Evolutionary conservation across 92 coral and sea anemone species (phyloP).

Genomic region (Zoanthus sansibaricus): DNA sequence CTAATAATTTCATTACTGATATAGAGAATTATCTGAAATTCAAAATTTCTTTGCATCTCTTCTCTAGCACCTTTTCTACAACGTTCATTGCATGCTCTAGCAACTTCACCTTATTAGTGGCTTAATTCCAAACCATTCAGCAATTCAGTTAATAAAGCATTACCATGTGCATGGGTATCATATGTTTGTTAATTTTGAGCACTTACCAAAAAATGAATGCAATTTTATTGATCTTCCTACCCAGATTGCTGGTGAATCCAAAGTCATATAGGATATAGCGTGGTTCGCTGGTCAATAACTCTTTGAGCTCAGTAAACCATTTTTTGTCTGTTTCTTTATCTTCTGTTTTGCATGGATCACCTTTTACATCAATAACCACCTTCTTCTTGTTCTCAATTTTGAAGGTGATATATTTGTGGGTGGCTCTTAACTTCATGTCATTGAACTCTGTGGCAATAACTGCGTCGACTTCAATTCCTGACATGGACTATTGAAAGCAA

Average conservation of each 20-base stretch:
- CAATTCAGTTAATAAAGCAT: too few relatives aligned
- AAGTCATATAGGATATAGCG: constrained; percentile 66
- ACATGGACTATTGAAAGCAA: constrained; percentile 21
- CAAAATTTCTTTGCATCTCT: too few relatives aligned
- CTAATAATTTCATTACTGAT: too few relatives aligned
- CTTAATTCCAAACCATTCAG: too few relatives aligned
- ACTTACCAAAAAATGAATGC: constrained; percentile 69
- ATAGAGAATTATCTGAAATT: too few relatives aligned
- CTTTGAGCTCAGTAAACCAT: constrained; percentile 28
- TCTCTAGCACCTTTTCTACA: too few relatives aligned
- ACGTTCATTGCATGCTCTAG: too few relatives aligned
- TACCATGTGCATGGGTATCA: too few relatives aligned
- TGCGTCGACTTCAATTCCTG: constrained; percentile 65
- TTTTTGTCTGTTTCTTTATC: constrained; percentile 20
- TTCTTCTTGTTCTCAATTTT: constrained; percentile 56
- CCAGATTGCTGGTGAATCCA: constrained; percentile 44
- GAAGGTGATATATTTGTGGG: constrained; percentile 43
- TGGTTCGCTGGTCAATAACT: constrained; percentile 38
- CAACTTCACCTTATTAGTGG: too few relatives aligned
- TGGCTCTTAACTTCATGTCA: constrained; percentile 44
- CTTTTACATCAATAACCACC: constrained; percentile 23
- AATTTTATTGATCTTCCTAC: constrained; percentile 44
- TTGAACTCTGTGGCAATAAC: constrained; percentile 23
- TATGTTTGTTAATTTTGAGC: background rate
- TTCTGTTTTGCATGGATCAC: constrained; percentile 28